These are phyloP conservation scores for Lepisosteus oculatus DNA, from an alignment of 2,113 vertebrate species.

Conservation along the genomic window DNA sequence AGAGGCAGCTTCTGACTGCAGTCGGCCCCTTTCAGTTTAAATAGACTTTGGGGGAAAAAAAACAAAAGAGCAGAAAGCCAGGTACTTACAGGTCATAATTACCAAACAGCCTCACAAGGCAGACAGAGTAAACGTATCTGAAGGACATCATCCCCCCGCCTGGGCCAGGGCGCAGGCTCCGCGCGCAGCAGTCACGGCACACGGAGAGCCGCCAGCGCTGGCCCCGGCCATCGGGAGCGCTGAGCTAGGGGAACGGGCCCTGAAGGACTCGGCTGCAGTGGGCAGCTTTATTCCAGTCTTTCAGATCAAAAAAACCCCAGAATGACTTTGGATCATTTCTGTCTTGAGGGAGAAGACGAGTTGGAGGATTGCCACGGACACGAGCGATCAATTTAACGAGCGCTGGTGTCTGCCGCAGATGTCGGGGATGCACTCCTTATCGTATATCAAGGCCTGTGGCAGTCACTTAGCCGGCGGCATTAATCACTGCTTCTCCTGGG, in stretches of 20 bases:
- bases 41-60: no score
- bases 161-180: constrained; percentile 30
- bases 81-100: constrained; percentile 67
- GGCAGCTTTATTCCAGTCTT: constrained; percentile 10
- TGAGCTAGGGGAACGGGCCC: no score
- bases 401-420: constrained; percentile 24
- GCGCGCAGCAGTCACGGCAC: constrained; percentile 34
- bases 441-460: constrained; percentile 22
- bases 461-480: constrained; percentile 28
- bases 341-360: constrained; percentile 38
- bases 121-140: constrained; percentile 72
- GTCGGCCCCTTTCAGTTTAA: no score
- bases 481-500: constrained; percentile 13
- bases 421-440: constrained; percentile 18
- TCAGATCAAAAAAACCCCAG: background rate
- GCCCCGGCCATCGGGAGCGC: constrained; percentile 17
- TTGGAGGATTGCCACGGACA: constrained; percentile 38
- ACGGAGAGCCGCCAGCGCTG: constrained; percentile 13
- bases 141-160: constrained; percentile 65
- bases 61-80: background rate
- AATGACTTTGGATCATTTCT: constrained; percentile 31
- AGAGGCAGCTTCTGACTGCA: no score
- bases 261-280: constrained; percentile 19
- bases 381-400: constrained; percentile 40
- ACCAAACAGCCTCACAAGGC: constrained; percentile 63